These are phyloP conservation scores for Okapia johnstoni DNA, from an alignment of 2,113 vertebrate species.

Conservation along the genomic window DNA sequence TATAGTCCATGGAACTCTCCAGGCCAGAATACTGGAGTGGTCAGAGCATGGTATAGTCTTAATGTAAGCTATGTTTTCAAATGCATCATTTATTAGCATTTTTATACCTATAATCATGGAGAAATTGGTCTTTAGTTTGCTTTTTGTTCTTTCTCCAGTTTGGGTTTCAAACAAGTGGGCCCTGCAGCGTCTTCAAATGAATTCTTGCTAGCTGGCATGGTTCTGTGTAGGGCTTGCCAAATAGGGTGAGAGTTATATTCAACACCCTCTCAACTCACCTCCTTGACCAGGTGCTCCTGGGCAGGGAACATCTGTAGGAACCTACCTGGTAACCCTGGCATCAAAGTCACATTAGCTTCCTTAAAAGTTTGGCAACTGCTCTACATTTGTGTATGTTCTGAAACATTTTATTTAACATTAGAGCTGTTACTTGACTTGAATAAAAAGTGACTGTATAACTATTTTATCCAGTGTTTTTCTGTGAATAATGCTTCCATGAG, in stretches of 20 bases:
- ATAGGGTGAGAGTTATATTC: not conserved
- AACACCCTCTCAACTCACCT: not conserved
- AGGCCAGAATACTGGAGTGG: not conserved
- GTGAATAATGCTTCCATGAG: not conserved
- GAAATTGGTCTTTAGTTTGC: not conserved
- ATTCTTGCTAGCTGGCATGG: not conserved
- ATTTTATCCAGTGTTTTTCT: not conserved
- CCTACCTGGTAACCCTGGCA: not conserved
- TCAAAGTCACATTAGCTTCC: not conserved
- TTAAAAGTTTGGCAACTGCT: not conserved
- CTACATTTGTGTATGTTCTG: not conserved
- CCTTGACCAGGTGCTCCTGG: not conserved
- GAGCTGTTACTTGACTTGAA: not conserved
- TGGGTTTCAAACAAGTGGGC: not conserved
- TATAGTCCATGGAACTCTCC: not conserved
- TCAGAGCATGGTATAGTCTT: not conserved
- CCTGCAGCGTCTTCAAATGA: not conserved
- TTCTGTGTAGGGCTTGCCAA: not conserved
- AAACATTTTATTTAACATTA: not conserved
- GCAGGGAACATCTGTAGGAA: not conserved
- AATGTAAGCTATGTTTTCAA: not conserved
- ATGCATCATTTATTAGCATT: not conserved
- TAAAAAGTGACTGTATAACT: not conserved
- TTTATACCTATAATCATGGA: not conserved
- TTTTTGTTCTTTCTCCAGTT: not conserved